Evolutionary conservation across 2,797 vertebrate genomes (phyloP), one percentile per base, ranked within the genome.

Genomic region (Falco cherrug): DNA sequence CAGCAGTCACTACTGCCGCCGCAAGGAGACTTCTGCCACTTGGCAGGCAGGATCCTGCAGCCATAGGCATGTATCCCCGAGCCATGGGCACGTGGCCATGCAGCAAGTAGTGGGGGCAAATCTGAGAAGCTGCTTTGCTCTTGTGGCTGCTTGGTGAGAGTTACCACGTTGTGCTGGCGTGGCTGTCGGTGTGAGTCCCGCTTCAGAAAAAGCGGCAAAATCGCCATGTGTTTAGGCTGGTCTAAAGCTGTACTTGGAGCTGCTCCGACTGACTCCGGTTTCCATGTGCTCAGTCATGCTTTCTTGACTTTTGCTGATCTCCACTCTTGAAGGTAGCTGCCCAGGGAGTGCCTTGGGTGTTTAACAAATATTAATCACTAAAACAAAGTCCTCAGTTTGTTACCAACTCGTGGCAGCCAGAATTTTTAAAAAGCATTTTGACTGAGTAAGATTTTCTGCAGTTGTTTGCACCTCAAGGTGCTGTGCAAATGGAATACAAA

Each of bases 1-100:
- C 28, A 51, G 47, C 41, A 25, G 33, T 13, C 28, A 21, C 19
- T 29, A 4, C 24, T 0, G 0, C 28, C 0, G 0, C 13, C n/a
- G 43, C 18, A 24, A 25, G 39, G 33, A 57, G 20, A 35, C 29
- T 14, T 63, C 73, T 45, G 48, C 47, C 65, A 6, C 56, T 43
- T 61, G 0, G 0, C 29, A 41, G 54, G 64, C 51, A 78, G 47
- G 54, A 2, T 17, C 26, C 8, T 7, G 2, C 11, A 28, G 37
- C 50, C 2, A 0, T 8, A 28, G 43, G 29, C 25, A 0, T 1
- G 0, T 6, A 19, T 25, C 59, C 17, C 1, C 10, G n/a, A 37
- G 75, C 56, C 9, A 1, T 39, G 56, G 21, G 56, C 33, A 14
- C 0, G 0, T 4, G 16, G 28, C 54, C 11, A 2, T 6, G 13